Evolutionary conservation across 2,113 vertebrate genomes (phyloP).

Genomic region (Myrmecobius fasciatus): DNA sequence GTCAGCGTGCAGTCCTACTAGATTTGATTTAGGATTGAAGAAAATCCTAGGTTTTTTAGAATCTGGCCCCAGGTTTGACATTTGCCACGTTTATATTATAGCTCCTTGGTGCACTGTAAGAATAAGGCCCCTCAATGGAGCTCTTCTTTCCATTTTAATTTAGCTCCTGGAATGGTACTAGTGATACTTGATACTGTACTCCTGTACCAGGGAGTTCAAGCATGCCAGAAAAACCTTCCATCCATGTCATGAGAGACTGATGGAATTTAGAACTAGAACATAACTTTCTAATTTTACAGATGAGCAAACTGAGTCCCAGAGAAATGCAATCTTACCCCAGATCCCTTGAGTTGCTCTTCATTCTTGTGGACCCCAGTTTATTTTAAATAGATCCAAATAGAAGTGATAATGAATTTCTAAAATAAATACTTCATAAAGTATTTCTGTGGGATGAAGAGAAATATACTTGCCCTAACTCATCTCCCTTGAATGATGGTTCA

Average conservation of each 20-base stretch:
- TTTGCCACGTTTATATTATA: neutral
- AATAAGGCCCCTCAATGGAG: neutral
- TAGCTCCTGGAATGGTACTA: neutral
- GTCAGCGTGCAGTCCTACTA: neutral
- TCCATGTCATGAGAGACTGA: neutral
- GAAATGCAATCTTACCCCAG: neutral
- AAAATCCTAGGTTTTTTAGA: neutral
- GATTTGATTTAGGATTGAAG: neutral
- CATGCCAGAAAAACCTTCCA: neutral
- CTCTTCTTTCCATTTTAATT: slow-evolving; percentile 26
- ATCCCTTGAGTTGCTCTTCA: neutral
- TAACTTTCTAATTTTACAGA: neutral
- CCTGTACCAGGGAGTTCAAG: neutral
- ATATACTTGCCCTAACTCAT: neutral
- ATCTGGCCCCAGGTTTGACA: neutral
- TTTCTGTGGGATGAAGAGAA: neutral
- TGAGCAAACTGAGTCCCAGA: neutral
- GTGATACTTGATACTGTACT: neutral
- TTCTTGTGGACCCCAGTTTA: neutral
- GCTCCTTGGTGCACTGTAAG: neutral
- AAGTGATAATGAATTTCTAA: neutral
- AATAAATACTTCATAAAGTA: neutral
- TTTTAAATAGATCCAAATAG: neutral
- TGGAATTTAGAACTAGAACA: neutral
- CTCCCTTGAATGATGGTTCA: neutral